Evolutionary conservation across 1,140 invertebrate genomes (phyloP).

Genomic region (Lepidurus arcticus): DNA sequence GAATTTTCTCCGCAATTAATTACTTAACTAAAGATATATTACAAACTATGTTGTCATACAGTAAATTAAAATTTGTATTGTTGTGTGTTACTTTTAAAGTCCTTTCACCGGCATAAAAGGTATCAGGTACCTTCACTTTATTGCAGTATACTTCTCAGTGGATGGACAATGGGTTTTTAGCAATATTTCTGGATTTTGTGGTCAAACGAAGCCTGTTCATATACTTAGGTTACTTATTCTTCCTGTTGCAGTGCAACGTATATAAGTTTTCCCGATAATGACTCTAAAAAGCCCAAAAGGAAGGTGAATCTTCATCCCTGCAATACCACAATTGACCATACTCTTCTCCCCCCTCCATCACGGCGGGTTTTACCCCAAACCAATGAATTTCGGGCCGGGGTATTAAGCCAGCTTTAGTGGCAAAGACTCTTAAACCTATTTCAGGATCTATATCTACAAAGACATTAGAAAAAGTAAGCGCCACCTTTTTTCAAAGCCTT

Average conservation of each 20-base stretch:
- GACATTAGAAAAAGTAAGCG: neutral
- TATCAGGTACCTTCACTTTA: neutral
- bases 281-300: neutral
- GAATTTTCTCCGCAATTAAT: no score
- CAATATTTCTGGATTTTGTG: no score
- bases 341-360: neutral
- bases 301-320: neutral
- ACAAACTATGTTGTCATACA: no score
- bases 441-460: neutral
- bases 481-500: neutral
- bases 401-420: neutral
- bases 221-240: no score
- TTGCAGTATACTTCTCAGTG: neutral
- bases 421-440: neutral
- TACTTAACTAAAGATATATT: no score
- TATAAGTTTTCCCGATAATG: neutral
- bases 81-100: no score
- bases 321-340: neutral
- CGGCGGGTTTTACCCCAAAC: neutral
- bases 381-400: neutral
- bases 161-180: no score
- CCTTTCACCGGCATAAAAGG: neutral
- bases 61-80: no score
- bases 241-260: no score
- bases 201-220: no score